Evolutionary conservation across 2,113 vertebrate genomes (phyloP), one percentile per base, ranked within the genome.

Genomic region (Delphinapterus leucas): DNA sequence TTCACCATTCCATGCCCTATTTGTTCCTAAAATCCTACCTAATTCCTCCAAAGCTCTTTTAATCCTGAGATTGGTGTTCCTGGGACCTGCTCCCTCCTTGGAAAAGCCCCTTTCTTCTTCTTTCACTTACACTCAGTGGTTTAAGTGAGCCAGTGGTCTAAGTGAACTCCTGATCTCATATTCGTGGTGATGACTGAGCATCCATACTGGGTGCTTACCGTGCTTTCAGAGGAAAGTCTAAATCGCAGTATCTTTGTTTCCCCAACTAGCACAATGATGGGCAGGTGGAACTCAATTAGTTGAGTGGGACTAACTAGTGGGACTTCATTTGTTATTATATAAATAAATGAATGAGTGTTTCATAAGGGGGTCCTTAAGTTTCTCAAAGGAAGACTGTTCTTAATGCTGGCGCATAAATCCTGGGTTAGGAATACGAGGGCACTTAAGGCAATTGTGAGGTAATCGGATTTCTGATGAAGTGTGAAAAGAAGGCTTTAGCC

Each of bases 391-490:
- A 70, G 9, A 44, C 49, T 47, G 5, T 87, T 71, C 18, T 88
- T 71, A 81, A 81, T 13, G 6, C 14, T 84, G 88, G 41, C 14
- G 5, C 20, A 31, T 28, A 88, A 76, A 23, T 18, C 33, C 79
- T 70, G 41, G 12, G 93, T 31, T 74, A n/a, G 77, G 53, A 70
- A 38, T 44, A 28, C 0, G 2, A 95, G 38, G 31, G 8, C 23
- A 25, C 65, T 11, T 70, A 38, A 77, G 38, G 83, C 31, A 71
- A 86, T 67, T 7, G 60, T 4, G 60, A 91, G 4, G 65, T 88
- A 95, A 83, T 36, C 23, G 36, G 20, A 23, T 76, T 90, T 94
- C 70, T 96, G 91, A 93, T 33, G 38, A 85, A 77, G 67, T 47
- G 5, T 47, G 81, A 67, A 25, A 61, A 26, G 44, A 87, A 88